Conservation (phyloP, 1,140 invertebrate species). For the Ceratosolen solmsi region DNA sequence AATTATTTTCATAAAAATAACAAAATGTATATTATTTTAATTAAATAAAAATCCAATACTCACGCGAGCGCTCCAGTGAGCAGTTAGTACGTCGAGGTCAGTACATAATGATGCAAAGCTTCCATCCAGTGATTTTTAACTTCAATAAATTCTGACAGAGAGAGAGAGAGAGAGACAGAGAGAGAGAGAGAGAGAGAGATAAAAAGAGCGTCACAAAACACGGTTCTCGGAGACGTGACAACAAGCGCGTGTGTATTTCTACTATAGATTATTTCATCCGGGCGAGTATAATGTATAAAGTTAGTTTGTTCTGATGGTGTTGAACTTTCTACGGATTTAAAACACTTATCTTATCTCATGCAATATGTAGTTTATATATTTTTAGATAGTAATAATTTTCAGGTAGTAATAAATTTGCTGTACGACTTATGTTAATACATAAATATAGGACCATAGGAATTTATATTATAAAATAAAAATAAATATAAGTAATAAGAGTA, state of each 20-base stretch:
- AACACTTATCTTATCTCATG: constrained; percentile 30
- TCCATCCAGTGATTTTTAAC: constrained; percentile 4
- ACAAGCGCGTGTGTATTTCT: neutral
- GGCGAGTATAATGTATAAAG: neutral
- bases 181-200: neutral
- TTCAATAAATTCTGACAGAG: neutral
- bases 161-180: neutral
- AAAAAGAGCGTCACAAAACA: neutral
- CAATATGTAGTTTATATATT: neutral
- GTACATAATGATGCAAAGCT: neutral
- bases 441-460: no score
- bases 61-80: neutral
- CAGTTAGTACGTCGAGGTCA: neutral
- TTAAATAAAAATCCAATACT: constrained; percentile 1
- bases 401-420: no score
- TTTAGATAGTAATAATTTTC: no score
- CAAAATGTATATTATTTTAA: no score
- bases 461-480: no score
- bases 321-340: constrained; percentile 5
- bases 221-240: neutral
- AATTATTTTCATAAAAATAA: no score
- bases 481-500: no score
- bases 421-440: no score
- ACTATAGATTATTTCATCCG: constrained; percentile 9
- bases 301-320: neutral